Base-by-base conservation (phyloP, 2,113 vertebrate genomes). In the Abramis brama region DNA sequence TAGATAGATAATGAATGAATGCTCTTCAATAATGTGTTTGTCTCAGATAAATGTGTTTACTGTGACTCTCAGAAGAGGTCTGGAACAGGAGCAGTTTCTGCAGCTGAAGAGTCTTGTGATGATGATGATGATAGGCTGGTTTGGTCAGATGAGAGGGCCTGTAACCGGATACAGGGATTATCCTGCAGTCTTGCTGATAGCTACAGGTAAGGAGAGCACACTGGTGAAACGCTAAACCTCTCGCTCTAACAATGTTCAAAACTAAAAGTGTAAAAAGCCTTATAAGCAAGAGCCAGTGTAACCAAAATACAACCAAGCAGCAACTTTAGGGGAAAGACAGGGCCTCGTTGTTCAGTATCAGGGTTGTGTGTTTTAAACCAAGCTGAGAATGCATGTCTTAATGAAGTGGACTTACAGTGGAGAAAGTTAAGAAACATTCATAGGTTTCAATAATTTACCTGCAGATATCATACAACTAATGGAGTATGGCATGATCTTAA, bases 81-180 rank as follows among this genome's bases (percentile, higher is more conserved):
- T 62, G 30, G 79, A 36, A 5, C 36, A 0, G 5, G 33, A 33
- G 33, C 33, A 33, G 36, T 39, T 7, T 43, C 39, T 92, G 74
- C 91, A 91, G 90, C 89, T 90, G 80, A 88, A 89, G 68, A 80
- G 82, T 82, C 33, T 33, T 0, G 33, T 33, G 33, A 86, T 91
- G 83, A 62, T 91, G 73, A 89, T 90, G 78, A 87, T 91, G 88
- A 91, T 84, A 90, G 86, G 87, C 71, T 87, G 78, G 89, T 88
- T 86, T 17, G 88, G 92, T 94, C 77, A 94, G 91, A 88, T 89
- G 92, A 94, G 93, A 94, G 89, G 90, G 88, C 79, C 2, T 25
- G 8, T 92, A 94, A 95, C 91, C 90, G 45, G 92, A 95, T 75
- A 89, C 93, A 82, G 90, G 88, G 88, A 87, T 93, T 92, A 91